Percentiles rank a stretch among this genome's conserved stretches.
These are phyloP conservation scores for Oligia strigilis DNA, from an alignment of 2,888 invertebrate genomes.

Conservation along the genomic window DNA sequence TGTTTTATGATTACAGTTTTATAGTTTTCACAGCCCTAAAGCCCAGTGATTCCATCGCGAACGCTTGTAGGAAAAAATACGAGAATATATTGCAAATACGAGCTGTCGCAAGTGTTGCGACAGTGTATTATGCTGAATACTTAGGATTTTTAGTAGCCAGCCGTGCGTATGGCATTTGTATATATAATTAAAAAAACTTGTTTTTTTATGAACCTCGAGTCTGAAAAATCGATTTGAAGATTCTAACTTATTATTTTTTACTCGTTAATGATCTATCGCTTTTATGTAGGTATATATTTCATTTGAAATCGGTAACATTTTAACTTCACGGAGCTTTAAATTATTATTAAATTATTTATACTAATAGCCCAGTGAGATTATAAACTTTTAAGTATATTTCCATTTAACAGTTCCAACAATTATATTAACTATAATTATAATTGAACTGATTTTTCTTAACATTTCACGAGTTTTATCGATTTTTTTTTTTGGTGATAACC, in stretches of 20 bases:
- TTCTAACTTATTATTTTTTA: constrained; percentile 71
- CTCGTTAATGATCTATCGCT: constrained; percentile 66
- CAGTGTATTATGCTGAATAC: constrained; percentile 65
- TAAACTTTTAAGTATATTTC: constrained; percentile 66
- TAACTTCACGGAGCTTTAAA: constrained; percentile 75
- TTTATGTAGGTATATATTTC: constrained; percentile 65
- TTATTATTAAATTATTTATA: constrained; percentile 74
- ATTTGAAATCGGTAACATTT: constrained; percentile 61
- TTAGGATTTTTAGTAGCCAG: constrained; percentile 68
- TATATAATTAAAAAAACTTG: constrained; percentile 69
- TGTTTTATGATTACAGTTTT: constrained; percentile 58
- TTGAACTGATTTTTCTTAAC: constrained; percentile 64
- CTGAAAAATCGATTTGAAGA: constrained; percentile 71
- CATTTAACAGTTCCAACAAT: constrained; percentile 67
- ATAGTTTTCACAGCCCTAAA: constrained; percentile 70
- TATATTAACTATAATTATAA: constrained; percentile 67
- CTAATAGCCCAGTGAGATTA: constrained; percentile 83
- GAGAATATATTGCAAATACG: constrained; percentile 63
- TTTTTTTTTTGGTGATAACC: constrained; percentile 62
- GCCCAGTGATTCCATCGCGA: constrained; percentile 69
- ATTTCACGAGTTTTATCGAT: constrained; percentile 61
- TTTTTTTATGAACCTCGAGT: constrained; percentile 68
- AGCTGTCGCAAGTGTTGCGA: constrained; percentile 59
- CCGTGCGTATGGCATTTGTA: constrained; percentile 70
- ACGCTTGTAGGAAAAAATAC: constrained; percentile 70